These are phyloP conservation scores for Phalacrocorax brasilianus DNA, from an alignment of 2,113 vertebrate species.

Conservation along the genomic window DNA sequence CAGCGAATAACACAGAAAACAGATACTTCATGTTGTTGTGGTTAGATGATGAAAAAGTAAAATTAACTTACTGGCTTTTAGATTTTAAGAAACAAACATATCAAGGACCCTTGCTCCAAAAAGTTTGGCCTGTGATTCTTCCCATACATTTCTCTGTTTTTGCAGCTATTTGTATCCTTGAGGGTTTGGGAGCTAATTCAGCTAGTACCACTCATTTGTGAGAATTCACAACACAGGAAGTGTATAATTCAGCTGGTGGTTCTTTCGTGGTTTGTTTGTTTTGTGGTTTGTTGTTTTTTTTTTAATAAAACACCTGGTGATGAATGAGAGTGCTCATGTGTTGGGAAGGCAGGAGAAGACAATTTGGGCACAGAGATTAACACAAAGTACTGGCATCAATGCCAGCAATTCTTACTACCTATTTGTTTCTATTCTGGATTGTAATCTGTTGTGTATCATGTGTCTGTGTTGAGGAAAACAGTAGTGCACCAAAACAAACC, in stretches of 20 bases:
- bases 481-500: neutral
- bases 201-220: neutral
- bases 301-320: neutral
- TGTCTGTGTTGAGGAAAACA: neutral
- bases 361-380: neutral
- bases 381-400: neutral
- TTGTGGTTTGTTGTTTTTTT: neutral
- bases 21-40: neutral
- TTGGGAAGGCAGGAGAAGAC: neutral
- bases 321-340: rapidly evolving
- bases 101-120: neutral
- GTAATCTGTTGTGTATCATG: neutral
- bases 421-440: neutral
- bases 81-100: neutral
- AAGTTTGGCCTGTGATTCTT: neutral
- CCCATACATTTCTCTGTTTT: neutral
- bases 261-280: neutral
- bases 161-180: neutral
- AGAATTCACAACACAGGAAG: neutral
- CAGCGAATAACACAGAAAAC: neutral
- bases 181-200: neutral
- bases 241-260: neutral
- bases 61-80: neutral
- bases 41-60: neutral
- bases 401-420: neutral